Conservation (phyloP, 2,888 invertebrate genomes). For the Melanostoma scalare region DNA sequence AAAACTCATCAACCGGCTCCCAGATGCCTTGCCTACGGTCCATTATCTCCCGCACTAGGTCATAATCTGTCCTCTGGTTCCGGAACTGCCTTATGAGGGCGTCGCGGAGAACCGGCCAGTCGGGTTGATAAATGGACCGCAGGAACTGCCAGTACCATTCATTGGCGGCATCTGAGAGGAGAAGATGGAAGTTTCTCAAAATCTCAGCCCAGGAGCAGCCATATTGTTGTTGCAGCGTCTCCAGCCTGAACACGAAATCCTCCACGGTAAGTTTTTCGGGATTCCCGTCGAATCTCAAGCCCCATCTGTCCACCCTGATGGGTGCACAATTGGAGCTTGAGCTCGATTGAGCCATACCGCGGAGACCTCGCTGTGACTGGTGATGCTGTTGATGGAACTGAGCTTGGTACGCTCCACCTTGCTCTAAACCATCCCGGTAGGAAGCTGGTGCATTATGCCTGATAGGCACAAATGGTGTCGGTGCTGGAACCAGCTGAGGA, state of each 20-base stretch:
- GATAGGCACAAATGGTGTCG: no score
- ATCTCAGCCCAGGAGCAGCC: slow-evolving; percentile 32
- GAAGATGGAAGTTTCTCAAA: slow-evolving; percentile 17
- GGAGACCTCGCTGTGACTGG: no score
- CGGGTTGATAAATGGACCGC: slow-evolving; percentile 4
- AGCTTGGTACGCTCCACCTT: no score
- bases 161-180: slow-evolving; percentile 11
- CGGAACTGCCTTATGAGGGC: slow-evolving; percentile 26
- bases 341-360: no score
- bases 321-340: not conserved
- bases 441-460: no score
- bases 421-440: no score
- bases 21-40: slow-evolving; percentile 28
- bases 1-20: slow-evolving; percentile 37
- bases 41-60: slow-evolving; percentile 19
- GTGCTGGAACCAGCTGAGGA: no score
- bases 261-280: not conserved
- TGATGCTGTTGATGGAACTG: no score
- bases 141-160: slow-evolving; percentile 42
- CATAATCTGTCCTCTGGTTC: slow-evolving; percentile 14
- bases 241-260: slow-evolving; percentile 34
- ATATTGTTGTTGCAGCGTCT: slow-evolving; percentile 15
- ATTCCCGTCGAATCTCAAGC: slow-evolving; percentile 34
- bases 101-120: slow-evolving; percentile 13
- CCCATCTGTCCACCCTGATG: slow-evolving; percentile 24